A percentile compares a stretch with the other conserved stretches of the same genome.
These are phyloP conservation scores for Hyalella azteca DNA, from an alignment of 2,888 invertebrate genomes.

Conservation along the genomic window DNA sequence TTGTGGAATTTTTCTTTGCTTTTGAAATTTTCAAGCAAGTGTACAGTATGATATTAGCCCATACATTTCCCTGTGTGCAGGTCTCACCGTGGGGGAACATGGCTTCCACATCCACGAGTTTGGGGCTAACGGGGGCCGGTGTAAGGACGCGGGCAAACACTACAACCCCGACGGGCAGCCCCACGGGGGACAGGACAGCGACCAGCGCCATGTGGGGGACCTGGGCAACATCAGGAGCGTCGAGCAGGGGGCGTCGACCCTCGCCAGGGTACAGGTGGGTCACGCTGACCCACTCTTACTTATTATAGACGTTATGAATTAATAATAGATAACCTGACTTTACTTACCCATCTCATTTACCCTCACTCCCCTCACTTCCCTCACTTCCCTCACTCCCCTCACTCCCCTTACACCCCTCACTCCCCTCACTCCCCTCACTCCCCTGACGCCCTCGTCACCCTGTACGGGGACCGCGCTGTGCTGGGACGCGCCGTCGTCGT, in stretches of 20 bases:
- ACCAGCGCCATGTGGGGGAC: constrained; percentile 84
- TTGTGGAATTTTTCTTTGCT: background rate
- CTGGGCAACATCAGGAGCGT: constrained; percentile 81
- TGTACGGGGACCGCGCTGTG: constrained; percentile 39
- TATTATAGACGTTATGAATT: too few species aligned
- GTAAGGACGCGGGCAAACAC: constrained; percentile 92
- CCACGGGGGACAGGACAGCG: constrained; percentile 81
- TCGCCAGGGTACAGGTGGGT: constrained; percentile 70
- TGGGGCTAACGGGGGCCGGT: constrained; percentile 76
- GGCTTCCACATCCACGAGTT: constrained; percentile 97
- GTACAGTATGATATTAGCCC: too few species aligned
- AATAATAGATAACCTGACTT: too few species aligned
- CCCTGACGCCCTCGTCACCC: constrained; percentile 11
- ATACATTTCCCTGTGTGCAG: too few species aligned
- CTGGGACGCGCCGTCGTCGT: constrained; percentile 39
- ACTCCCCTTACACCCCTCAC: too few species aligned
- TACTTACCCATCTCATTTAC: too few species aligned
- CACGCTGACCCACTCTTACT: too few species aligned
- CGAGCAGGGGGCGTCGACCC: constrained; percentile 71
- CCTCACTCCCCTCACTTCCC: too few species aligned
- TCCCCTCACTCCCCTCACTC: too few species aligned
- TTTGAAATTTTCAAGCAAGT: too few species aligned
- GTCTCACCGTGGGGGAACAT: constrained; percentile 78
- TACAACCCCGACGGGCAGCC: constrained; percentile 83
- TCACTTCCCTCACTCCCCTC: too few species aligned